Evolutionary conservation across 2,888 invertebrate genomes (phyloP).

Genomic region (Lordiphosa fenestrarum): DNA sequence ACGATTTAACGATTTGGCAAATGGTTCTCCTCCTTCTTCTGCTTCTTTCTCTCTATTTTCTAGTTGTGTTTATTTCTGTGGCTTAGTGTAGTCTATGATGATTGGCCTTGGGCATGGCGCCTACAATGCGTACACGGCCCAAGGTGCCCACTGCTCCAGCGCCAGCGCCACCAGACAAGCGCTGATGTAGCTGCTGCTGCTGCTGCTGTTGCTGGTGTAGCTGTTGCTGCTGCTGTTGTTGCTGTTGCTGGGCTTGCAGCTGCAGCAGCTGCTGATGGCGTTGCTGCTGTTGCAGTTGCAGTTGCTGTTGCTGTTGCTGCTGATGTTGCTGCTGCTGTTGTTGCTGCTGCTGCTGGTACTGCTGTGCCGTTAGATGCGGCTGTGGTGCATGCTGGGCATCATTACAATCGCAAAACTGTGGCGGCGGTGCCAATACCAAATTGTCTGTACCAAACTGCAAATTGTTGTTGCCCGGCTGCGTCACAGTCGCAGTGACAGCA

Average conservation of each 20-base stretch:
- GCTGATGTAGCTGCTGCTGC: slow-evolving; percentile 71
- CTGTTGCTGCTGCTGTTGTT: slow-evolving; percentile 52
- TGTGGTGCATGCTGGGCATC: slow-evolving; percentile 80
- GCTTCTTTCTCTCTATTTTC: neutral
- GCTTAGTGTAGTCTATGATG: slow-evolving; percentile 78
- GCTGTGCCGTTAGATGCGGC: slow-evolving; percentile 44
- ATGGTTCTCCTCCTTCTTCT: slow-evolving; percentile 42
- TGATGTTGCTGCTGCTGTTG: slow-evolving; percentile 66
- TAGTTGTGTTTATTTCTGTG: neutral
- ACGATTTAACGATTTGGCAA: slow-evolving; percentile 71
- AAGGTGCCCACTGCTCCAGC: slow-evolving; percentile 72
- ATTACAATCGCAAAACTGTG: slow-evolving; percentile 91
- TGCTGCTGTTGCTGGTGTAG: slow-evolving; percentile 58
- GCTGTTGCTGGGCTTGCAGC: slow-evolving; percentile 52
- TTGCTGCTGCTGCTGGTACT: slow-evolving; percentile 62
- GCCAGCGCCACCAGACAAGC: slow-evolving; percentile 58
- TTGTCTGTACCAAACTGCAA: slow-evolving; percentile 80
- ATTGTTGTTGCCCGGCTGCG: slow-evolving; percentile 67
- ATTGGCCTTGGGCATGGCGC: slow-evolving; percentile 88
- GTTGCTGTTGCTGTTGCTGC: slow-evolving; percentile 56
- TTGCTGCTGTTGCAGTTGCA: slow-evolving; percentile 49
- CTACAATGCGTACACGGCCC: slow-evolving; percentile 88
- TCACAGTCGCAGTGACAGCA: slow-evolving; percentile 35
- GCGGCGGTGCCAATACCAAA: slow-evolving; percentile 90
- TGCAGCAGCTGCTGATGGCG: slow-evolving; percentile 57